Conservation (phyloP, 2,888 invertebrate species). For the Cryptus viduatorius region DNA sequence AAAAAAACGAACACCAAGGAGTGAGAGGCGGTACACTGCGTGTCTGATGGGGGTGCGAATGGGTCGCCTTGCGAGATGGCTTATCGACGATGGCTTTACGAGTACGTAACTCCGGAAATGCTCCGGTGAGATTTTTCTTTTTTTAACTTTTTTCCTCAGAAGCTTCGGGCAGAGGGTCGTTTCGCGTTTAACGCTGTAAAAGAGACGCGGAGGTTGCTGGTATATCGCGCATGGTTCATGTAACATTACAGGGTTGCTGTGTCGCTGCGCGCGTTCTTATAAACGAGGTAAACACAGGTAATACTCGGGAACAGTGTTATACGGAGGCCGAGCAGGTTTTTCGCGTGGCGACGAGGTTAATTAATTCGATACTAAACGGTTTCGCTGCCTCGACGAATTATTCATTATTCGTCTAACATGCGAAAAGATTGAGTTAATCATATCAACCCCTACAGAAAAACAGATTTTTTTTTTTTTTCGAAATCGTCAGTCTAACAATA, state of each 20-base stretch:
- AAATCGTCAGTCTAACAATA: no score
- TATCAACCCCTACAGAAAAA: neutral
- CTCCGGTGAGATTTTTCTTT: slow-evolving; percentile 43
- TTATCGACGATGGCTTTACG: slow-evolving; percentile 72
- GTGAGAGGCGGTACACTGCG: slow-evolving; percentile 4
- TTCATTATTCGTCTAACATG: neutral
- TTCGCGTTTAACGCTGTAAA: slow-evolving; percentile 30
- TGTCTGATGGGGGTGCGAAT: slow-evolving; percentile 70
- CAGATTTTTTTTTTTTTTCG: no score
- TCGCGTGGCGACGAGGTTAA: neutral
- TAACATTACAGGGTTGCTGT: neutral
- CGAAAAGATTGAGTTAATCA: neutral
- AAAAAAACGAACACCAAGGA: neutral
- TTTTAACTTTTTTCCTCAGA: neutral
- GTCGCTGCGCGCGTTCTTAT: neutral
- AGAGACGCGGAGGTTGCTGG: neutral
- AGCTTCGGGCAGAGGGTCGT: neutral
- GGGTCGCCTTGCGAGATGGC: slow-evolving; percentile 70
- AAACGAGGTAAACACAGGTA: neutral
- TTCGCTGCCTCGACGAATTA: neutral
- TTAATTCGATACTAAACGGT: neutral
- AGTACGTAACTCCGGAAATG: slow-evolving; percentile 68
- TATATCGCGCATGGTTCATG: slow-evolving; percentile 14
- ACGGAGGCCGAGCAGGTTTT: neutral
- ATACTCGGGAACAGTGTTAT: neutral